Base-by-base conservation (phyloP, 2,888 invertebrate genomes). In the Orthosia gracilis region DNA sequence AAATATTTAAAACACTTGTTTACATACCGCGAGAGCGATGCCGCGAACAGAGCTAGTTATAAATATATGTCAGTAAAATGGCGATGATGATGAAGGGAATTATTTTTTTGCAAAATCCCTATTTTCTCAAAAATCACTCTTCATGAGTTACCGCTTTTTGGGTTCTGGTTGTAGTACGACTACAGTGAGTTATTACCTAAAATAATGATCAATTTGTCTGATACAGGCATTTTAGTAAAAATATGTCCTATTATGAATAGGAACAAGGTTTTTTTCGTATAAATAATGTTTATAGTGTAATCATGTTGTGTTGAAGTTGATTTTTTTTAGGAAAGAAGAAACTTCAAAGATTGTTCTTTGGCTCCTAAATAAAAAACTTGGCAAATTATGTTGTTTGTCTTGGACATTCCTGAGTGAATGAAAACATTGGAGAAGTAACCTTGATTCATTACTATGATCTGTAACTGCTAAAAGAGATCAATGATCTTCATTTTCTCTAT, bases 121-220 rank as follows among this genome's bases (percentile, higher is more conserved):
- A n/a, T n/a, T 7, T 59, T 40, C 40, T 2, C 9, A 13, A 40
- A 59, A 59, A 40, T 1, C 18, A 40, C n/a, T 13, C n/a, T 40
- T 0, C 5, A 1, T 40, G 40, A 59, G 59, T 59, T 59, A 59
- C n/a, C 11, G 5, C 40, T 7, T 3, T 40, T 40, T 40, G 59
- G 5, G n/a, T 40, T 40, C 12, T 7, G n/a, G n/a, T 2, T 4
- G 59, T 13, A 59, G n/a, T 40, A 59, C 40, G 59, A 40, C n/a
- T n/a, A n/a, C 65, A 23, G 50, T 47, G 31, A 78, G 21, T 70
- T 55, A 77, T 77, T 57, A 50, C 59, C 66, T 31, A 69, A 71
- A 73, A 82, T 76, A 83, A 80, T 73, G 80, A 83, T 80, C 82
- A 79, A 79, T 82, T 82, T 79, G 61, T 64, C 18, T 23, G 58